These are phyloP conservation scores for Ctenicera cuprea DNA, from an alignment of 2,888 invertebrate species.

Conservation along the genomic window DNA sequence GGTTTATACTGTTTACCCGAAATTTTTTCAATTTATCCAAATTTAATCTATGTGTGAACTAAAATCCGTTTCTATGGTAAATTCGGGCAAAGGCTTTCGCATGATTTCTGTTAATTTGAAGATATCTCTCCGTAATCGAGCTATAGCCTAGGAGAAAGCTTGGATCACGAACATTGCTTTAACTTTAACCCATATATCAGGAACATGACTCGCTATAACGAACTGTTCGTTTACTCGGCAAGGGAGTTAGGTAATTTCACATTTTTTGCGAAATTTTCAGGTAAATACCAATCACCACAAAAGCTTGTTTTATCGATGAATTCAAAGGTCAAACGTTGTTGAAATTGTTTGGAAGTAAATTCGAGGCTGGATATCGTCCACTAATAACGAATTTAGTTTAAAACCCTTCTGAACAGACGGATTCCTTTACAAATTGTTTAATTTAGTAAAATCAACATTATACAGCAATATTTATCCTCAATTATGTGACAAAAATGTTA, in stretches of 20 bases:
- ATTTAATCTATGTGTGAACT: no score
- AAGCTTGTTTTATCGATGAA: constrained; percentile 25
- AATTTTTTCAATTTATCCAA: not conserved
- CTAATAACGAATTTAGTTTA: constrained; percentile 11
- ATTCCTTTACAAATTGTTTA: not conserved
- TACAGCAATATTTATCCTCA: not conserved
- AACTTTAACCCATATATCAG: constrained; percentile 59
- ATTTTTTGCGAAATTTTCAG: constrained; percentile 54
- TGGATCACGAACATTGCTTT: constrained; percentile 57
- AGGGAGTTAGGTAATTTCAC: constrained; percentile 46
- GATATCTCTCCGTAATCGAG: constrained; percentile 27
- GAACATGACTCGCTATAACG: constrained; percentile 58
- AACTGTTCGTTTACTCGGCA: constrained; percentile 46
- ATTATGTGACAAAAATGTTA: not conserved
- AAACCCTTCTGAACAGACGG: not conserved
- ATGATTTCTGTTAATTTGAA: not conserved
- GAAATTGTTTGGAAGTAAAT: constrained; percentile 24
- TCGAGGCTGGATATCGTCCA: not conserved
- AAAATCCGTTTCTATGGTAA: not conserved
- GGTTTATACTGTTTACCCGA: not conserved
- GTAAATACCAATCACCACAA: constrained; percentile 32
- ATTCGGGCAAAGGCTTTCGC: not conserved
- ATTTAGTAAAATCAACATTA: constrained; percentile 2
- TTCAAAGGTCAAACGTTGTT: constrained; percentile 24
- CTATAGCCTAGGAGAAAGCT: constrained; percentile 55